A percentile compares a stretch with the other conserved stretches of the same genome.
Evolutionary conservation across 2,797 vertebrate species (phyloP).

Genomic region (Knipowitschia caucasica): DNA sequence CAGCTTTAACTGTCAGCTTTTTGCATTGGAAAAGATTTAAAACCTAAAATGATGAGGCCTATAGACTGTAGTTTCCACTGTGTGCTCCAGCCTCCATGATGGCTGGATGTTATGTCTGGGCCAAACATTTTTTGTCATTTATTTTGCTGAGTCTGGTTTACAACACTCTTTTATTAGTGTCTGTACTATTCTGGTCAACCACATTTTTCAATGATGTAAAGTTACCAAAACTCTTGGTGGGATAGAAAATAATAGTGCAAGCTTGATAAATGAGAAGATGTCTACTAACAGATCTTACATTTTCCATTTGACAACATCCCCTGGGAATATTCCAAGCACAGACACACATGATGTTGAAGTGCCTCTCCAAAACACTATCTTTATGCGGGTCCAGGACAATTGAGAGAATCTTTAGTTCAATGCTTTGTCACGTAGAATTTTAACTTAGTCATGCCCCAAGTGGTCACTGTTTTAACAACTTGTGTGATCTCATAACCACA

Average conservation of each 20-base stretch:
- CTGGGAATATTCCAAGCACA: constrained; percentile 22
- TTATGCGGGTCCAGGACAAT: neutral
- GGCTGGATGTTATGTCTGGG: constrained; percentile 44
- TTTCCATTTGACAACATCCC: constrained; percentile 22
- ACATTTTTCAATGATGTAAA: constrained; percentile 35
- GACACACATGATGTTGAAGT: constrained; percentile 24
- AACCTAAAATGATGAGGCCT: constrained; percentile 40
- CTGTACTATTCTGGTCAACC: constrained; percentile 38
- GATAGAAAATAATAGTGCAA: neutral
- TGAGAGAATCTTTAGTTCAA: constrained; percentile 18
- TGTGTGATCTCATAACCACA: constrained; percentile 38
- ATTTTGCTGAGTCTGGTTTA: constrained; percentile 48
- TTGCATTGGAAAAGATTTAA: constrained; percentile 58
- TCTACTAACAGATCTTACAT: constrained; percentile 22
- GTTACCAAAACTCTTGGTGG: constrained; percentile 7
- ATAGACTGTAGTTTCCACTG: constrained; percentile 64
- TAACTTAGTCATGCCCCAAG: constrained; percentile 17
- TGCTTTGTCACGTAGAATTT: constrained; percentile 28
- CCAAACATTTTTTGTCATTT: constrained; percentile 47
- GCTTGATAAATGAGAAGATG: constrained; percentile 1
- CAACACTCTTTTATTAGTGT: constrained; percentile 48
- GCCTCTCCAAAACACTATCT: constrained; percentile 20
- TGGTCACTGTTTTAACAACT: constrained; percentile 13
- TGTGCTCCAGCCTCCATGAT: constrained; percentile 47
- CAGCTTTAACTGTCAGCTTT: constrained; percentile 45